Evolutionary conservation across 2,797 vertebrate genomes (phyloP).

Genomic region (Uromys caudimaculatus): DNA sequence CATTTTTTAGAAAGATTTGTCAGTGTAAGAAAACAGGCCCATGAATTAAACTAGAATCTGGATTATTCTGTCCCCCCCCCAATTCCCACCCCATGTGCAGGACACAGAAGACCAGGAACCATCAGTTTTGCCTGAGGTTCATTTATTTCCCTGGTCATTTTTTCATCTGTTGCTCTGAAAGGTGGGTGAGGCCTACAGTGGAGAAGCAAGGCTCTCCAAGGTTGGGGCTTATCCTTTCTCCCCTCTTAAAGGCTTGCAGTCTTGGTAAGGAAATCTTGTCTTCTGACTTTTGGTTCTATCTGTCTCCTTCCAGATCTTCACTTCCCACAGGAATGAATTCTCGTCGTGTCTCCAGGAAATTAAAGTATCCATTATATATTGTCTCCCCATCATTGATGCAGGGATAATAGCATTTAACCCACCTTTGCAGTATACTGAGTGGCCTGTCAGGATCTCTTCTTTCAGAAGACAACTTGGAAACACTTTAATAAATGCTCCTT

Average conservation of each 20-base stretch:
- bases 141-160: conserved; percentile 16
- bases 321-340: conserved; percentile 71
- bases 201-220: background rate
- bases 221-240: background rate
- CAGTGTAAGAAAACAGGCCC: conserved; percentile 79
- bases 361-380: conserved; percentile 78
- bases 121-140: background rate
- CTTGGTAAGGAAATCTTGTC: conserved; percentile 5
- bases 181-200: background rate
- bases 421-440: conserved; percentile 73
- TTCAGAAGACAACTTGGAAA: conserved; percentile 74
- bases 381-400: conserved; percentile 66
- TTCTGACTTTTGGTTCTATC: conserved; percentile 62
- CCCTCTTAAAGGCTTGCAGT: background rate
- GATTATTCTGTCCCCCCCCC: conserved; percentile 61
- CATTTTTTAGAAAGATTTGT: conserved; percentile 85
- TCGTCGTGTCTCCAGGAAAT: conserved; percentile 73
- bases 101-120: conserved; percentile 49
- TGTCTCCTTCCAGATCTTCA: background rate
- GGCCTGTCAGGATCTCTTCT: conserved; percentile 75
- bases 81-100: background rate
- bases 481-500: conserved; percentile 79
- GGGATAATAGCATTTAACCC: conserved; percentile 76
- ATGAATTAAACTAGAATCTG: conserved; percentile 82
- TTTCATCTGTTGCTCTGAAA: background rate